phyloP scores from a whole-genome alignment of 2,113 vertebrate species.

The Acanthochromis polyacanthus region DNA sequence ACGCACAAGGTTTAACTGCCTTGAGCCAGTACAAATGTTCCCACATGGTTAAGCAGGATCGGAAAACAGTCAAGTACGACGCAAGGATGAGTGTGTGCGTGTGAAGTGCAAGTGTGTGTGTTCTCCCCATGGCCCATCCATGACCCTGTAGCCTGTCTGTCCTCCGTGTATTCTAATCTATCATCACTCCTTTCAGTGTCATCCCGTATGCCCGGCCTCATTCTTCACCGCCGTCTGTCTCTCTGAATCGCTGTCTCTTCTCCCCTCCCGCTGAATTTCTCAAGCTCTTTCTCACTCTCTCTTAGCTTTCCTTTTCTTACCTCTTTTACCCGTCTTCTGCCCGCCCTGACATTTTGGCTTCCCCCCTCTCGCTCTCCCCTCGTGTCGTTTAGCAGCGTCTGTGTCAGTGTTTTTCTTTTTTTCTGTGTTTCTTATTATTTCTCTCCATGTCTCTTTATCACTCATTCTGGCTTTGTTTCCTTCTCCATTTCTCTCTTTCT shows the following conservation, averaged over 20 bases:
- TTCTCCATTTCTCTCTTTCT: constrained; percentile 40
- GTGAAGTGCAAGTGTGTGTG: constrained; percentile 58
- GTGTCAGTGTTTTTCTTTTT: constrained; percentile 30
- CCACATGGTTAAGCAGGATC: constrained; percentile 45
- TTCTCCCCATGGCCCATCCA: constrained; percentile 56
- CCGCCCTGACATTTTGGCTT: constrained; percentile 15
- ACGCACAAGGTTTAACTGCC: constrained; percentile 42
- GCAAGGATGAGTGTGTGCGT: constrained; percentile 37
- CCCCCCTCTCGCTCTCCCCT: not conserved
- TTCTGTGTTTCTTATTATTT: constrained; percentile 43
- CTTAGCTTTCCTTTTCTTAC: not conserved
- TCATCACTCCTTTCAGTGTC: constrained; percentile 71
- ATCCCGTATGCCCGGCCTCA: constrained; percentile 55
- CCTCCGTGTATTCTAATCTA: constrained; percentile 72
- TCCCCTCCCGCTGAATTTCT: constrained; percentile 23
- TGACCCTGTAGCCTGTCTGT: constrained; percentile 76
- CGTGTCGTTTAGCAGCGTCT: constrained; percentile 27
- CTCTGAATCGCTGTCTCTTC: constrained; percentile 12
- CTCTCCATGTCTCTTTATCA: constrained; percentile 48
- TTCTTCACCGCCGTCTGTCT: constrained; percentile 65
- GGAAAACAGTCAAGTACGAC: constrained; percentile 30
- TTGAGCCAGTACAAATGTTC: constrained; percentile 38
- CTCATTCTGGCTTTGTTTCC: constrained; percentile 32
- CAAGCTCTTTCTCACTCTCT: constrained; percentile 26
- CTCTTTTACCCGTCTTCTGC: constrained; percentile 1